Evolutionary conservation across 2,797 vertebrate genomes (phyloP).

Genomic region (Chaetophractus vellerosus): DNA sequence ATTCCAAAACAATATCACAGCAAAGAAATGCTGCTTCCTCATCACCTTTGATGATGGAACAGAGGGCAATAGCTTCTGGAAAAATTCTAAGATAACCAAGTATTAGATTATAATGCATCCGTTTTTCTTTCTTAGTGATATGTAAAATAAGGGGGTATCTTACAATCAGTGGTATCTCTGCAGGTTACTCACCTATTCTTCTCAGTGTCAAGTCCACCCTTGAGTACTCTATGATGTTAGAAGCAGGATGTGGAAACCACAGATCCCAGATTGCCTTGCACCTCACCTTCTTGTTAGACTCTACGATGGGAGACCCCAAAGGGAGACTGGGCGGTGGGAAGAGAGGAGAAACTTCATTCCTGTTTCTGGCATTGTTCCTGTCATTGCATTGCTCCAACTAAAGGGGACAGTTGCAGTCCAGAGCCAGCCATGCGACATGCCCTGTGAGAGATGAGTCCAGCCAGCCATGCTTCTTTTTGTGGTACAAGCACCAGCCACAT

Average conservation of each 20-base stretch:
- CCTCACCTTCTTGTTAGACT: background rate
- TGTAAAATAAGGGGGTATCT: background rate
- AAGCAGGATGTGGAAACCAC: background rate
- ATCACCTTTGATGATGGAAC: background rate
- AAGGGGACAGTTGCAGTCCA: background rate
- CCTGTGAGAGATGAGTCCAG: too few species aligned
- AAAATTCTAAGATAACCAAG: background rate
- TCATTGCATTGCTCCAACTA: background rate
- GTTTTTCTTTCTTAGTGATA: background rate
- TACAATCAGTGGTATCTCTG: background rate
- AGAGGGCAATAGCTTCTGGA: background rate
- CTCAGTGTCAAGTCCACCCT: background rate
- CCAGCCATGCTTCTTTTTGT: too few species aligned
- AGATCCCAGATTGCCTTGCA: background rate
- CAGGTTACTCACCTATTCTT: background rate
- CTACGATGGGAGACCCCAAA: background rate
- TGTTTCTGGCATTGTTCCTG: background rate
- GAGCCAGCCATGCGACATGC: background rate
- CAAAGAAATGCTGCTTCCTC: background rate
- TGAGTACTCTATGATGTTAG: background rate
- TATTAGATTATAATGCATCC: background rate
- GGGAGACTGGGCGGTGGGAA: background rate
- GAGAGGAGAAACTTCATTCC: background rate
- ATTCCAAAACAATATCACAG: background rate
- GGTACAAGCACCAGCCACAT: background rate